These are phyloP conservation scores for Rana temporaria DNA, from an alignment of 2,113 vertebrate genomes.

Conservation along the genomic window DNA sequence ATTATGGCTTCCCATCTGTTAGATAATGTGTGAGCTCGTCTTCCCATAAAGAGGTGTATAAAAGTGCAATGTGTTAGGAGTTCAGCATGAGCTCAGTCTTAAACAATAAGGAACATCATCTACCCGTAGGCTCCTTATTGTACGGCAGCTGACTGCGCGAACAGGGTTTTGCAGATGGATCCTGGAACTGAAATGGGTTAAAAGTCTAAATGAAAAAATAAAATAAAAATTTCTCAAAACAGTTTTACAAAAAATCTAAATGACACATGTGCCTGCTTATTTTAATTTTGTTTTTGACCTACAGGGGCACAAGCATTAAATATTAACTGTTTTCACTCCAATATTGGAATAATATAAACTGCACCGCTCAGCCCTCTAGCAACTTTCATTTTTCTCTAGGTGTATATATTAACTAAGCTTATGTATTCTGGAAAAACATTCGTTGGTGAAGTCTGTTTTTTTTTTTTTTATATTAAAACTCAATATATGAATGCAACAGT, in stretches of 20 bases:
- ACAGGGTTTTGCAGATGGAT: neutral
- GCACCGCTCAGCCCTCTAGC: conserved; percentile 9
- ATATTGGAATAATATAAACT: conserved; percentile 15
- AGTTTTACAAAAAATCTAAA: neutral
- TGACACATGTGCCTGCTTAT: conserved; percentile 22
- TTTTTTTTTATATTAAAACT: no score
- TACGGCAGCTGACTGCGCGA: neutral
- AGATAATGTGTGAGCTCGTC: neutral
- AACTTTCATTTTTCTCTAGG: conserved; percentile 27
- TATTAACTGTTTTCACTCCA: conserved; percentile 37
- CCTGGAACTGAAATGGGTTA: neutral
- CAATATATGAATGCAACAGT: no score
- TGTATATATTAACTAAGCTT: conserved; percentile 25
- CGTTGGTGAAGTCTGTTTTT: no score
- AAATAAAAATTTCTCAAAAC: neutral
- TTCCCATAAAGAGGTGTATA: conserved; percentile 36
- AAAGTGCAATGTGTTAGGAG: conserved; percentile 35
- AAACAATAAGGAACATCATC: neutral
- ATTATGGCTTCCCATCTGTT: conserved; percentile 51
- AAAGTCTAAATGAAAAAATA: neutral
- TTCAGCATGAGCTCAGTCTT: conserved; percentile 21
- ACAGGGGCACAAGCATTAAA: conserved; percentile 20
- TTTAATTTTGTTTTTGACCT: conserved; percentile 26
- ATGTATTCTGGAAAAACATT: conserved; percentile 1
- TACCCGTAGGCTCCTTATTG: neutral